Evolutionary conservation across 2,888 invertebrate genomes (phyloP).

Genomic region (Caenorhabditis sp.): DNA sequence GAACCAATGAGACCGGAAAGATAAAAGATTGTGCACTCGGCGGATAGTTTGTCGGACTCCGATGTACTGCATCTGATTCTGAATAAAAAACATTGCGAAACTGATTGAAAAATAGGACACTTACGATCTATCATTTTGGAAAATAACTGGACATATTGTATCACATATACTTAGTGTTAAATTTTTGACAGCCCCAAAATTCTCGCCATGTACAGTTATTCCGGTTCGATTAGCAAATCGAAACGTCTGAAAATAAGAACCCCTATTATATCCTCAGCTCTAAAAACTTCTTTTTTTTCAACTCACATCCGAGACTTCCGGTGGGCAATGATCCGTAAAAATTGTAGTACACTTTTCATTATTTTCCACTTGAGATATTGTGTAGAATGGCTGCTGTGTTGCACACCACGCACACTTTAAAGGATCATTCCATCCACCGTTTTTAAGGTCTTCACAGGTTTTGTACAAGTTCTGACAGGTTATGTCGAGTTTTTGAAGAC

Average conservation of each 20-base stretch:
- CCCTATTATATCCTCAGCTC: background rate
- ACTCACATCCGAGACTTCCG: constrained; percentile 37
- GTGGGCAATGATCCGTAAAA: constrained; percentile 42
- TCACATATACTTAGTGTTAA: constrained; percentile 40
- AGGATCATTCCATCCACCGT: constrained; percentile 50
- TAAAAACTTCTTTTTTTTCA: background rate
- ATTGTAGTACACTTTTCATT: constrained; percentile 31
- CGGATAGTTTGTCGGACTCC: constrained; percentile 6
- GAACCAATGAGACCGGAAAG: constrained; percentile 23
- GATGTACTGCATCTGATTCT: constrained; percentile 35
- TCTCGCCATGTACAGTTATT: constrained; percentile 20
- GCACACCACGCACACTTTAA: constrained; percentile 61
- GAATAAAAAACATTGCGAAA: too few species aligned
- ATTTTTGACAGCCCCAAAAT: constrained; percentile 32
- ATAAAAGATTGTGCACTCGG: constrained; percentile 13
- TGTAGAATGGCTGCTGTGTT: constrained; percentile 23
- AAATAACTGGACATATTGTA: constrained; percentile 23
- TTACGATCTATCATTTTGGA: constrained; percentile 13
- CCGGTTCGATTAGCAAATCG: constrained; percentile 31
- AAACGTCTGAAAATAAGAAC: constrained; percentile 20
- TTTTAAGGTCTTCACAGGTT: constrained; percentile 43
- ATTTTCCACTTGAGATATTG: constrained; percentile 29
- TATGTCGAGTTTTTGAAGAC: constrained; percentile 17
- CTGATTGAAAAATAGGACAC: constrained; percentile 5
- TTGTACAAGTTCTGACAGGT: constrained; percentile 54